Evolutionary conservation across 2,888 invertebrate species (phyloP), one percentile per base, ranked within the genome.

Genomic region (Leptinotarsa tumamoca): DNA sequence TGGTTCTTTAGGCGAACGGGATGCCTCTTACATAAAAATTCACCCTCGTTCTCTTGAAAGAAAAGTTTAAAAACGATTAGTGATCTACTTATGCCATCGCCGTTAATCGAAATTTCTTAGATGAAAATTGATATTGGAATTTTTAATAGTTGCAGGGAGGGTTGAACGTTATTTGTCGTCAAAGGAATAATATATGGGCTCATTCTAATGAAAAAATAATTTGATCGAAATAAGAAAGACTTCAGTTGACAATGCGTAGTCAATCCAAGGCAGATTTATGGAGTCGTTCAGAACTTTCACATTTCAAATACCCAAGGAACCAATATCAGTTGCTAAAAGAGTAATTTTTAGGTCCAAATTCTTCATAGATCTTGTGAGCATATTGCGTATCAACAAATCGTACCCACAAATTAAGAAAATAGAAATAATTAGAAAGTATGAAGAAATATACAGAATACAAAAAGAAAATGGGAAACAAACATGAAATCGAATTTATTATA

Each of bases 11-110:
- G 82, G 83, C 84, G 79, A 74, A 78, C 82, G 81, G 80, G 83
- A 83, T 82, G 83, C 82, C 82, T 80, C 80, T 77, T 81, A 83
- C 84, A 87, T 87, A 88, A 88, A 87, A 87, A 87, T 87, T 85
- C 86, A 86, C 87, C 87, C 87, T 85, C 80, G 76, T 73, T 77
- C 71, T 78, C 81, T 81, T 82, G 84, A 86, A 83, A 86, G 85
- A 86, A 87, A 87, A 87, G 86, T 87, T 87, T 84, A 83, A 84
- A 85, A 87, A 83, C 87, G 87, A 87, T 87, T 87, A 87, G 85
- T 82, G 83, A 84, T 82, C 85, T 85, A 85, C 86, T 87, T 86
- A 86, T 86, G 83, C 84, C 87, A 83, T 84, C 82, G 81, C 80
- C 82, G 86, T 86, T 86, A 87, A 86, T 87, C 86, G 86, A 85